Conservation (phyloP, 2,113 vertebrate genomes). For the Dryoscopus gambensis region DNA sequence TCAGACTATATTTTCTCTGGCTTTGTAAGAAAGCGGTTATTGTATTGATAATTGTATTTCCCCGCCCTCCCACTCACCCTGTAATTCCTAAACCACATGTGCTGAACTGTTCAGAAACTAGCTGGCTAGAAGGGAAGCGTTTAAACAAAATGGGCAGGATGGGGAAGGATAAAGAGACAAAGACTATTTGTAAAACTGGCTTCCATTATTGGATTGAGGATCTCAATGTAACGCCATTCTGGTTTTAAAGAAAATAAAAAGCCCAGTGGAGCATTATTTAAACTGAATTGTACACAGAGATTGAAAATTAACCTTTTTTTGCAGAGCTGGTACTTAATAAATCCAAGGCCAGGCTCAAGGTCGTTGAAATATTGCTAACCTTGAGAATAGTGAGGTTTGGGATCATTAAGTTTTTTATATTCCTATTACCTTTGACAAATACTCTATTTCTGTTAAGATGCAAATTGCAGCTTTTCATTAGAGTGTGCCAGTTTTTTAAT, state of each 20-base stretch:
- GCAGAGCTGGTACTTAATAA: background rate
- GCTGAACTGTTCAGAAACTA: background rate
- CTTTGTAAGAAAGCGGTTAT: background rate
- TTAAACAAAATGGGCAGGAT: background rate
- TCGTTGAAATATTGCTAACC: background rate
- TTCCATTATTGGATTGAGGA: background rate
- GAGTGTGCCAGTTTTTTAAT: background rate
- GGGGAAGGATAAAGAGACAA: background rate
- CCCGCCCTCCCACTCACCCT: background rate
- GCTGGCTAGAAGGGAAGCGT: background rate
- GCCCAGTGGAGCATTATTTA: background rate
- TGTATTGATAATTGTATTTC: background rate
- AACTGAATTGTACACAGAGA: background rate
- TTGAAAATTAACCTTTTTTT: background rate
- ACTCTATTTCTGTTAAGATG: background rate
- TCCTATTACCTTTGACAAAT: background rate
- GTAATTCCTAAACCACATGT: background rate
- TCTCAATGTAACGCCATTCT: background rate
- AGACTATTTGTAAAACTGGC: background rate
- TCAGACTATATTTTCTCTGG: background rate
- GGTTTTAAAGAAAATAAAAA: background rate
- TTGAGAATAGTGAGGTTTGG: background rate
- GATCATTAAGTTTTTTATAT: accelerated
- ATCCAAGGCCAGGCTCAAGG: slow-evolving; percentile 37
- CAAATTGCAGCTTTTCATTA: background rate